Evolutionary conservation across 2,888 invertebrate species (phyloP), one percentile per base, ranked within the genome.

Genomic region (Sminthurides aquaticus): DNA sequence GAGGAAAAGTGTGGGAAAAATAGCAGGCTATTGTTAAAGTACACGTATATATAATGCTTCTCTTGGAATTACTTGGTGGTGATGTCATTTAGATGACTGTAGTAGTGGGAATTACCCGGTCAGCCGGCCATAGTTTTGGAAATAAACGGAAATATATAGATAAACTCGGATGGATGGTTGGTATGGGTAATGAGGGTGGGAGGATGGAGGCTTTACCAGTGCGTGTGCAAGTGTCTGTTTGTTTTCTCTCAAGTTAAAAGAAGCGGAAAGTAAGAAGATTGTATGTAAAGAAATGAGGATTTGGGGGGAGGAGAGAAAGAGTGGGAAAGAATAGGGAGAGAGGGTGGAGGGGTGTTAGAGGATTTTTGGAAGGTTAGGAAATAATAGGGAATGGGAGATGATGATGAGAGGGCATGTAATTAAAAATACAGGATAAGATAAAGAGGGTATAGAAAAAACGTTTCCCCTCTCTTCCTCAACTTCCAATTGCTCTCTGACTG

Each of bases 371-470:
- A 52, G 43, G 43, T 34, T 34, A 5, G 43, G 43, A 34, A 34
- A 34, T 34, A 34, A 15, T 34, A 34, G 5, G 15, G 8, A 15
- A 15, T 34, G 43, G 43, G 43, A 5, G 43, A 34, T 34, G 43
- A 34, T 52, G 52, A 52, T 52, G 52, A 8, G 52, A 22, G 15
- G 18, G 20, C 22, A 22, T 52, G 52, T 52, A 52, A 52, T 52
- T 52, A 52, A 52, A 52, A 52, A 22, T 52, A 52, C 52, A 52
- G 18, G 52, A 52, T 52, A 52, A 52, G 52, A 52, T 52, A 52
- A 52, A 20, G 22, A 20, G 11, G 18, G 8, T 43, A 11, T 43
- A 22, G 52, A 52, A 22, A 52, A 15, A 52, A 52, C 5, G 52
- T 52, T 22, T 52, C 52, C 5, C 5, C 20, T 52, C 52, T 20